Evolutionary conservation across 2,888 invertebrate species (phyloP).

Genomic region (Cecidostiba fungosa): DNA sequence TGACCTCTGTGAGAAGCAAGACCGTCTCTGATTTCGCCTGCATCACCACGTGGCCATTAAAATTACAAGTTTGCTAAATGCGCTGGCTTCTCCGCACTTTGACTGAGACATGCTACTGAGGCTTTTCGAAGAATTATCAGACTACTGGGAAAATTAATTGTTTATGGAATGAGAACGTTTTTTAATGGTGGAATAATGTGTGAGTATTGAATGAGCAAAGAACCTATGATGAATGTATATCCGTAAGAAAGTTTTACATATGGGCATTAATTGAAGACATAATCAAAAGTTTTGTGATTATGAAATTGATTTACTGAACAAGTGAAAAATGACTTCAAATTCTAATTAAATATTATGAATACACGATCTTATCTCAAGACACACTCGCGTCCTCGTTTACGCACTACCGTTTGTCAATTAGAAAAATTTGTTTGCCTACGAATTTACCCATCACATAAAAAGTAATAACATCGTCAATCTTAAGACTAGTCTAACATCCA

Average conservation of each 20-base stretch:
- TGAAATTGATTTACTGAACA: too few relatives aligned
- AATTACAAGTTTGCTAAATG: conserved; percentile 57
- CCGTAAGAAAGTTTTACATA: too few relatives aligned
- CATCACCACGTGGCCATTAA: conserved; percentile 46
- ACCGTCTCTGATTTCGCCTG: conserved; percentile 51
- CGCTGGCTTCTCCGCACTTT: conserved; percentile 27
- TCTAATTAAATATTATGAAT: too few relatives aligned
- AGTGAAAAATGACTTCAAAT: too few relatives aligned
- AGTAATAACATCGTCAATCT: neutral
- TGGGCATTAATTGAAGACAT: too few relatives aligned
- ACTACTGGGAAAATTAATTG: neutral
- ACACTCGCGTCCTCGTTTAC: neutral
- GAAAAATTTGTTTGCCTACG: neutral
- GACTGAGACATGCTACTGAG: conserved; percentile 7
- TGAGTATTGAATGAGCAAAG: too few relatives aligned
- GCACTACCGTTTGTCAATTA: neutral
- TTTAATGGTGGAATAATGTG: too few relatives aligned
- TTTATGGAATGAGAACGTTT: neutral
- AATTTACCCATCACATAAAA: neutral
- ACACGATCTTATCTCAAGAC: too few relatives aligned
- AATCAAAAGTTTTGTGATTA: too few relatives aligned
- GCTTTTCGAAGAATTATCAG: neutral
- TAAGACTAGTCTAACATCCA: neutral
- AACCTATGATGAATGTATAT: too few relatives aligned
- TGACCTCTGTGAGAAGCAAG: neutral